phyloP scores from a whole-genome alignment of 2,797 vertebrate genomes.

The Tenualosa thibaudeaui region DNA sequence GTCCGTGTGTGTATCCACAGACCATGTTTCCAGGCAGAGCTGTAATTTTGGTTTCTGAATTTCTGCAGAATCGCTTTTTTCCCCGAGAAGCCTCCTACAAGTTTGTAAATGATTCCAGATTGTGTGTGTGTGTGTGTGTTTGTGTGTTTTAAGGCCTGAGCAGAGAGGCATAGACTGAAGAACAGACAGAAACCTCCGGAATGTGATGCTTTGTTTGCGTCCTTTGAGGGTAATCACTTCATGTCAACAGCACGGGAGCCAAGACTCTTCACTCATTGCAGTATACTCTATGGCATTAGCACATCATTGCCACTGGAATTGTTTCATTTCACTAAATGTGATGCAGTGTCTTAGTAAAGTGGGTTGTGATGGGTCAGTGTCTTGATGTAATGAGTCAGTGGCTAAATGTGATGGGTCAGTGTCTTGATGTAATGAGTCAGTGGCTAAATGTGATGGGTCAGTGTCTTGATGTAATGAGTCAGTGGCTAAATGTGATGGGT shows the following conservation, averaged over 20 bases:
- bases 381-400: no score
- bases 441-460: no score
- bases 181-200: not conserved
- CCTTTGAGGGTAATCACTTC: not conserved
- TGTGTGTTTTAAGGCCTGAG: not conserved
- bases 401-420: no score
- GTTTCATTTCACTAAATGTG: no score
- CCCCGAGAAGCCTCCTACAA: not conserved
- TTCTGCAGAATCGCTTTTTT: not conserved
- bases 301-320: no score
- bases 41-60: constrained; percentile 59
- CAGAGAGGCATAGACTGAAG: not conserved
- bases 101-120: constrained; percentile 8
- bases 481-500: no score
- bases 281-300: no score
- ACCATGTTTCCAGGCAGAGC: constrained; percentile 36
- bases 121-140: not conserved
- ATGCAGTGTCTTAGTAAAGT: no score
- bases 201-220: not conserved
- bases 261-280: not conserved
- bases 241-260: not conserved
- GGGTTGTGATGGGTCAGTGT: no score
- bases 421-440: no score
- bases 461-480: no score
- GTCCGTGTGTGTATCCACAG: constrained; percentile 32